Evolutionary conservation across 2,888 invertebrate genomes (phyloP).

Genomic region (Epinotia bilunana): DNA sequence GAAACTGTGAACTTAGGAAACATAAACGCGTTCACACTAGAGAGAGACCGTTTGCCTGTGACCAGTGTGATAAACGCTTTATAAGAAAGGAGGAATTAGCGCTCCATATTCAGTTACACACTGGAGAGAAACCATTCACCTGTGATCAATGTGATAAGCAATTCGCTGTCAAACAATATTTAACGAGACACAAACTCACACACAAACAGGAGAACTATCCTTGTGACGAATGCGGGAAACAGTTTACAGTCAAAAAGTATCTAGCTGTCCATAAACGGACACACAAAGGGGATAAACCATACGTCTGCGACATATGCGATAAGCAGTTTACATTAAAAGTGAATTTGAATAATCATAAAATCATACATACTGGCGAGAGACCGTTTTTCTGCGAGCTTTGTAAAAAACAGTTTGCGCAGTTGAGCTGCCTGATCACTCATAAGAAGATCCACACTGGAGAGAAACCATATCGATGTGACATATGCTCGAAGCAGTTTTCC

Average conservation of each 20-base stretch:
- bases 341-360: conserved; percentile 23
- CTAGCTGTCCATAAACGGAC: conserved; percentile 12
- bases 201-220: conserved; percentile 16
- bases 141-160: conserved; percentile 12
- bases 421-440: conserved; percentile 14
- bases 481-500: conserved; percentile 7
- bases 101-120: conserved; percentile 10
- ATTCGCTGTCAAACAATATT: conserved; percentile 16
- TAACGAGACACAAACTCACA: conserved; percentile 19
- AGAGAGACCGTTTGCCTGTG: not conserved
- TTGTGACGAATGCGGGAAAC: conserved; percentile 21
- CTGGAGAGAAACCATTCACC: conserved; percentile 1
- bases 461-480: conserved; percentile 9
- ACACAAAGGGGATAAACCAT: conserved; percentile 5
- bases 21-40: conserved; percentile 8
- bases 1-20: conserved; percentile 17
- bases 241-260: conserved; percentile 24
- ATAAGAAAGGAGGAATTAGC: conserved; percentile 13
- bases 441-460: conserved; percentile 20
- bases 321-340: conserved; percentile 16
- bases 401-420: conserved; percentile 6
- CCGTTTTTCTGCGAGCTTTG: conserved; percentile 21
- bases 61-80: not conserved
- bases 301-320: conserved; percentile 11
- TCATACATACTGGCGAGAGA: conserved; percentile 16